Percentiles rank a stretch among this genome's conserved stretches.
Conservation (phyloP, 2,797 vertebrate species). For the Falco berigora region DNA sequence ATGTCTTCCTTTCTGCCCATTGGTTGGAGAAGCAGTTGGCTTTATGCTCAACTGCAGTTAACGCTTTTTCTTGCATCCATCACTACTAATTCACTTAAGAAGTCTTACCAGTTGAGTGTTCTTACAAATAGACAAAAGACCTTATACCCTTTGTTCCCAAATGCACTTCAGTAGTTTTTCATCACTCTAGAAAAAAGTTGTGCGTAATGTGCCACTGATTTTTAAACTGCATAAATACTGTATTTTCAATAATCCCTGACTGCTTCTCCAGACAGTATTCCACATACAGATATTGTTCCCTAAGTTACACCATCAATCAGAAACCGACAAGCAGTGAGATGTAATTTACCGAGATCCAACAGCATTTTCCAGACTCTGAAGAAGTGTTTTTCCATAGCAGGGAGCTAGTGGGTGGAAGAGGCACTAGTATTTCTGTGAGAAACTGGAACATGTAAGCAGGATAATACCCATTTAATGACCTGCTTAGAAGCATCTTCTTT, state of each 20-base stretch:
- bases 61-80: constrained; percentile 53
- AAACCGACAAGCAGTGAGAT: constrained; percentile 61
- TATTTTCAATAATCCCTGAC: constrained; percentile 65
- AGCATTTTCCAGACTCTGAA: constrained; percentile 60
- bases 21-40: background rate
- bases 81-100: constrained; percentile 52
- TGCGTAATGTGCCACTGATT: constrained; percentile 37
- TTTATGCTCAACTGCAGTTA: constrained; percentile 18
- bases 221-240: constrained; percentile 63
- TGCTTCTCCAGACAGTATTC: constrained; percentile 57
- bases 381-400: constrained; percentile 64
- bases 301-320: constrained; percentile 69
- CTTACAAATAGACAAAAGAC: constrained; percentile 45
- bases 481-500: background rate
- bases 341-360: constrained; percentile 68
- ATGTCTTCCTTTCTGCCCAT: constrained; percentile 10
- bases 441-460: background rate
- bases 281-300: constrained; percentile 68
- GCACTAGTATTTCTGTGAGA: constrained; percentile 5
- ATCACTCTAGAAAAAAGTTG: constrained; percentile 18
- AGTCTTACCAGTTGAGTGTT: constrained; percentile 21
- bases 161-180: constrained; percentile 54
- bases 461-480: background rate
- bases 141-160: constrained; percentile 54
- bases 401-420: constrained; percentile 3